Evolutionary conservation across 2,113 vertebrate species (phyloP).

Genomic region (Excalfactoria chinensis): DNA sequence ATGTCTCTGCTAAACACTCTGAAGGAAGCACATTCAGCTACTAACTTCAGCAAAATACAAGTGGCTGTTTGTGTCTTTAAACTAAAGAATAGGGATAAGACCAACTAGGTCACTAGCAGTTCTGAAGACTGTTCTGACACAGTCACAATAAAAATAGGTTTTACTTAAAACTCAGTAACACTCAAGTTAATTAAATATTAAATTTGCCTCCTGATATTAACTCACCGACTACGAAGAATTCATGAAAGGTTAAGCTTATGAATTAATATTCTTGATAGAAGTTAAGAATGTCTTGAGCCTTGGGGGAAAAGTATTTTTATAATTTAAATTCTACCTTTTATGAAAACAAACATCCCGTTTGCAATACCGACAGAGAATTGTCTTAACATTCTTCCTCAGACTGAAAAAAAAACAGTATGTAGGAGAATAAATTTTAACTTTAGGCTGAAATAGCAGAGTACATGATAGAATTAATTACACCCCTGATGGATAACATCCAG

Average conservation of each 20-base stretch:
- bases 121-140: background rate
- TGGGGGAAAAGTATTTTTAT: background rate
- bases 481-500: background rate
- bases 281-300: background rate
- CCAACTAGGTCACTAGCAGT: background rate
- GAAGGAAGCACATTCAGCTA: background rate
- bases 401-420: background rate
- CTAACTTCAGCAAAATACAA: background rate
- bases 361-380: background rate
- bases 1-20: constrained; percentile 61
- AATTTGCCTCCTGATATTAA: background rate
- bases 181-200: background rate
- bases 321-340: background rate
- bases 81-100: background rate
- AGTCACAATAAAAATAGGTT: background rate
- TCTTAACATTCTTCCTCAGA: background rate
- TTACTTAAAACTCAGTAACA: background rate
- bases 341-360: background rate
- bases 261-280: background rate
- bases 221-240: background rate
- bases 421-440: background rate
- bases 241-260: background rate
- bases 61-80: background rate
- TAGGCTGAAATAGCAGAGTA: background rate
- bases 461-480: constrained; percentile 1